Base-by-base conservation (phyloP, 2,888 invertebrate genomes). In the Acleris holmiana region DNA sequence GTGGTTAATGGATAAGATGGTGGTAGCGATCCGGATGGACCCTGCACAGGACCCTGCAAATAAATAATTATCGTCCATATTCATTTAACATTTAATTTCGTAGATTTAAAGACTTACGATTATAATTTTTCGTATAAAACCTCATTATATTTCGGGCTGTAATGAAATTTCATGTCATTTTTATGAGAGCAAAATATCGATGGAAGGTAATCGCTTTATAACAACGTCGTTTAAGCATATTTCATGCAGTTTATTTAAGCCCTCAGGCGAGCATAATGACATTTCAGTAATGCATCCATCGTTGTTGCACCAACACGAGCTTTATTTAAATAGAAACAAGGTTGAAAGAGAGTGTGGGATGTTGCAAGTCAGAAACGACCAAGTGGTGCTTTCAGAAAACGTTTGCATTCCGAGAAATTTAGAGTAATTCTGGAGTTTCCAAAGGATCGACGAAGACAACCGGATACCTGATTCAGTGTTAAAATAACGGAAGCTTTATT, bases 181-280 rank as follows among this genome's bases (percentile, higher is more conserved):
- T 72, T 67, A 71, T 70, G 73, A 66, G 70, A 68, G 59, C 61
- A 69, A 73, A 71, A 68, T 70, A 73, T 68, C 65, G 73, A 76
- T 73, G 69, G 68, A 67, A 65, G 67, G 67, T 74, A 82, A 84
- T 80, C 79, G 77, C 74, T 77, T 80, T 80, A 78, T 80, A 83
- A 84, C 78, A 76, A 77, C 79, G 65, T 77, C 71, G 72, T 76
- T 77, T 71, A 74, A 71, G 71, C 71, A 73, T 71, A 71, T 71
- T 69, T 73, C 72, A 74, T 72, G 70, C 74, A 74, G 71, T 74
- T 74, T 73, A 74, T 69, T 75, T 72, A 72, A 68, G 62, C 63
- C 71, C 70, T 62, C 66, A 49, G 17, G 6, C 40, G 13, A 47
- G 35, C 19, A 40, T 7, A 56, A 68, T 58, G 49, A 55, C 49